Evolutionary conservation across 2,113 vertebrate genomes (phyloP), one percentile per base, ranked within the genome.

Genomic region (Barnardius zonarius): DNA sequence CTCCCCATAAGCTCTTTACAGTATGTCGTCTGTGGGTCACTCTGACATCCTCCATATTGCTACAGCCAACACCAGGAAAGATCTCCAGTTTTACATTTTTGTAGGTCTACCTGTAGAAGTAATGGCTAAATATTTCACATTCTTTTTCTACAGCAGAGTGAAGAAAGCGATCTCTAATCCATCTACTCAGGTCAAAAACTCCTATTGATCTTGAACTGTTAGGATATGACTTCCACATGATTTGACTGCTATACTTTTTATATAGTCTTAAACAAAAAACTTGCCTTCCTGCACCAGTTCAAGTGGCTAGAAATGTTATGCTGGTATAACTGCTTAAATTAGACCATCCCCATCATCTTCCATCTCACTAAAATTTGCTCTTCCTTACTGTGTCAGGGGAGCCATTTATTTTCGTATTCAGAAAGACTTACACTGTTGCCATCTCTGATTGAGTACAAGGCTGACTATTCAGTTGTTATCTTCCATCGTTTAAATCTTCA

Each of bases 401-500:
- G 62, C 46, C 87, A 87, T 89, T 86, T 85, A 79, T 92, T 91
- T 86, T 86, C 51, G 25, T 77, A 59, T 44, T 91, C 73, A 90
- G 23, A 83, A 85, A 83, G 68, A 43, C 30, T 39, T 70, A 54
- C 10, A 30, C 68, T 33, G 41, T 25, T 89, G 73, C 54, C 54
- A 46, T 78, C 49, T 69, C 69, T 68, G 79, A 91, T 24, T 69
- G 77, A 92, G 61, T 70, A 84, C 64, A 68, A 75, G 73, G 28
- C n/a, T 94, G 92, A 88, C 73, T 93, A 67, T 73, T 88, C 86
- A 86, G 77, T 86, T 81, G 69, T 74, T 94, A 74, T 61, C 87
- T 87, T 69, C 61, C 55, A 89, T 91, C 79, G 86, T 72, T 93
- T 92, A 93, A 68, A 90, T 73, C 73, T 95, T 96, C 89, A 86